Percentiles rank a stretch among this genome's conserved stretches.
These are phyloP conservation scores for Euplagia quadripunctaria DNA, from an alignment of 2,888 invertebrate species.

Conservation along the genomic window DNA sequence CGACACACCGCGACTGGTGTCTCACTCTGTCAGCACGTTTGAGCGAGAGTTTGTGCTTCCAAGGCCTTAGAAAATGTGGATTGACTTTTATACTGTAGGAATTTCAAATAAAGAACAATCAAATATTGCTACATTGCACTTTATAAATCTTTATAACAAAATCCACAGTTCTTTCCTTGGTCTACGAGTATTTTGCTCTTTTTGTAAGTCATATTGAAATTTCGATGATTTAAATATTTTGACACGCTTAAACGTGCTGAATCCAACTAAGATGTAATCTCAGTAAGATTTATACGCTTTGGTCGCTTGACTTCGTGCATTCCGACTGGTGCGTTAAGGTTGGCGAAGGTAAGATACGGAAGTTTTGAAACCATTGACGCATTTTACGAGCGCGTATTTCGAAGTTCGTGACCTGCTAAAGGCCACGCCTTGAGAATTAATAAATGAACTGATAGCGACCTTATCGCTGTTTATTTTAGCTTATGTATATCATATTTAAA, in stretches of 20 bases:
- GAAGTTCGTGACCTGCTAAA: slow-evolving; percentile 48
- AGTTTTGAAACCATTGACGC: slow-evolving; percentile 33
- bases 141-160: slow-evolving; percentile 31
- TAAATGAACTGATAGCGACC: slow-evolving; percentile 19
- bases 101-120: slow-evolving; percentile 20
- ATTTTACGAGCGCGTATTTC: slow-evolving; percentile 37
- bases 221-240: slow-evolving; percentile 33
- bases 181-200: slow-evolving; percentile 36
- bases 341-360: slow-evolving; percentile 32
- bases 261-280: slow-evolving; percentile 76
- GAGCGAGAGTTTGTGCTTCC: slow-evolving; percentile 60
- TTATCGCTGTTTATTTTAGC: slow-evolving; percentile 15
- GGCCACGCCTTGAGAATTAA: slow-evolving; percentile 28
- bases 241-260: slow-evolving; percentile 63
- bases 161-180: slow-evolving; percentile 36
- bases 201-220: slow-evolving; percentile 34
- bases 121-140: slow-evolving; percentile 41
- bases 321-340: slow-evolving; percentile 82
- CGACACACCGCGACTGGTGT: slow-evolving; percentile 41
- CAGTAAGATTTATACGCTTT: slow-evolving; percentile 82
- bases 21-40: slow-evolving; percentile 60
- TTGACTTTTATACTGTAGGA: slow-evolving; percentile 41
- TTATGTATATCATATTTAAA: not conserved
- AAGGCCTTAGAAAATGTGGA: slow-evolving; percentile 48
- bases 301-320: slow-evolving; percentile 82